phyloP scores from a whole-genome alignment of 2,888 invertebrate species.

The Pristionchus entomophagus region DNA sequence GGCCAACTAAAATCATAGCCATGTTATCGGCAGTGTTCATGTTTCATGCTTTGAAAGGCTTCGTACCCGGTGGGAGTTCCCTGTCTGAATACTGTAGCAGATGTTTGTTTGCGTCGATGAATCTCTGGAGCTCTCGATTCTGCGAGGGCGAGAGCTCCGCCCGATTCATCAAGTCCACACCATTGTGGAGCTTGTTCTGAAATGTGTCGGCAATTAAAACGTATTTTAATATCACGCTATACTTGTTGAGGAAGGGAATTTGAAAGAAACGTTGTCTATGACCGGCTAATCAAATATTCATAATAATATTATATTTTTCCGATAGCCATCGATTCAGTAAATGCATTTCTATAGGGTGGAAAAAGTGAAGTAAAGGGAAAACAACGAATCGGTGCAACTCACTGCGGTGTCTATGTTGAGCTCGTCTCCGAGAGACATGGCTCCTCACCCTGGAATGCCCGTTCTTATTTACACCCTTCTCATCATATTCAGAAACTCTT shows the following conservation, averaged over 20 bases:
- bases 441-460: background rate
- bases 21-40: background rate
- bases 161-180: constrained; percentile 71
- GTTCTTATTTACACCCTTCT: background rate
- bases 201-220: background rate
- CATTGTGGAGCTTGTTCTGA: constrained; percentile 72
- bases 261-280: no score
- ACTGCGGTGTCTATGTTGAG: constrained; percentile 43
- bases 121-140: constrained; percentile 57
- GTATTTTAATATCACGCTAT: background rate
- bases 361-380: no score
- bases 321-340: no score
- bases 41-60: background rate
- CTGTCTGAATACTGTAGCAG: constrained; percentile 60
- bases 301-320: no score
- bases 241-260: background rate
- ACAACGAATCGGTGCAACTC: background rate
- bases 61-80: constrained; percentile 50
- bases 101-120: constrained; percentile 63
- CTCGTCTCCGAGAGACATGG: constrained; percentile 37
- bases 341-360: no score
- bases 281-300: no score
- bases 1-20: no score
- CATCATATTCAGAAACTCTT: background rate
- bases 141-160: constrained; percentile 71